Evolutionary conservation across 2,113 vertebrate species (phyloP).

Genomic region (Eurypyga helias): DNA sequence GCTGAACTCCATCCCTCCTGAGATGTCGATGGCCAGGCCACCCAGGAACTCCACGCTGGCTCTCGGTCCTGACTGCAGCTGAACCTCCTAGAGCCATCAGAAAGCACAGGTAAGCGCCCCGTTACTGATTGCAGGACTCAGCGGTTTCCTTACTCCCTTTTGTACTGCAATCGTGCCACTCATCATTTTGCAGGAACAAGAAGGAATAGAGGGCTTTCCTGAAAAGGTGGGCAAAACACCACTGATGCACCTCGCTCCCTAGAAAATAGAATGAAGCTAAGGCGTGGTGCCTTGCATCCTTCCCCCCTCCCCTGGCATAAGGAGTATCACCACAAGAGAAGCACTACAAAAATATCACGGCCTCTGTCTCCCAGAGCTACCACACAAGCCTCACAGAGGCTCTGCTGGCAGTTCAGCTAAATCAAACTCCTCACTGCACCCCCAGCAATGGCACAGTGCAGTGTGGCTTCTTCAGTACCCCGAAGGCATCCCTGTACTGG

Average conservation of each 20-base stretch:
- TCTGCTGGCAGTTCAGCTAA: background rate
- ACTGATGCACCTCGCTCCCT: background rate
- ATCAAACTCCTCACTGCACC: background rate
- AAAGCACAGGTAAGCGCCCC: background rate
- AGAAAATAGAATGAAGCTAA: background rate
- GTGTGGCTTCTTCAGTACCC: background rate
- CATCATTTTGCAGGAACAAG: background rate
- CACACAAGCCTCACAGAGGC: rapidly evolving
- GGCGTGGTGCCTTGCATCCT: background rate
- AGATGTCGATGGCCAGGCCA: constrained; percentile 93
- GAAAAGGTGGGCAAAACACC: background rate
- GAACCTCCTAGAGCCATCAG: constrained; percentile 79
- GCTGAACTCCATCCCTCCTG: constrained; percentile 97
- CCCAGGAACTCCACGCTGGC: constrained; percentile 87
- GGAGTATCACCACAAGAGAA: background rate
- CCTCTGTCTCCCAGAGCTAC: background rate
- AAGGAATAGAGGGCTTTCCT: background rate
- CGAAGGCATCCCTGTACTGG: background rate
- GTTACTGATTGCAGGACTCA: background rate
- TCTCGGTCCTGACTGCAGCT: constrained; percentile 90
- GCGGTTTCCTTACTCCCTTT: background rate
- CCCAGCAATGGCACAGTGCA: background rate
- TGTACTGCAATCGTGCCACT: background rate
- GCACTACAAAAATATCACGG: background rate
- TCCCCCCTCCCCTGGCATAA: background rate